These are phyloP conservation scores for Lacerta bilineata DNA, from an alignment of 2,797 vertebrate species.

Conservation along the genomic window DNA sequence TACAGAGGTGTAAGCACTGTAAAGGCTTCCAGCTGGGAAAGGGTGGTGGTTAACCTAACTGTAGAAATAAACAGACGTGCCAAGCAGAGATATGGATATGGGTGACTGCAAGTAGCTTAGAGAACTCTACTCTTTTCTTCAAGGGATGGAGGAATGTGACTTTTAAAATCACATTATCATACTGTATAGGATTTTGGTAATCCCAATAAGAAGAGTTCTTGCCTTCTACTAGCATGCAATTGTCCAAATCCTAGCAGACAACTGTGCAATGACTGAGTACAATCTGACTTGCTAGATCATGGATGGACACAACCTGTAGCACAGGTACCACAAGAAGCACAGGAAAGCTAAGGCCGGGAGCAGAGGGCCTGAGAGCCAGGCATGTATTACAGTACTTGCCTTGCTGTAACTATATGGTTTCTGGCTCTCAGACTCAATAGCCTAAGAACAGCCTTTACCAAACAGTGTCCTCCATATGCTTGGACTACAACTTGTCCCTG, in stretches of 20 bases:
- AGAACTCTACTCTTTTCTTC: not conserved
- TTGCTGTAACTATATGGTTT: not conserved
- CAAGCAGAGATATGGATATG: not conserved
- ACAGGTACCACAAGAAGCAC: fast-evolving
- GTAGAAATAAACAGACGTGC: not conserved
- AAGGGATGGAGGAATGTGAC: not conserved
- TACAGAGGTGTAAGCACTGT: no score
- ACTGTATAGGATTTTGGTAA: fast-evolving
- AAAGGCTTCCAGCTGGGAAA: not conserved
- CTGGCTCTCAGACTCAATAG: not conserved
- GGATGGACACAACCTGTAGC: not conserved
- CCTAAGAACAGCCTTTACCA: no score
- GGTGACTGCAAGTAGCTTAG: not conserved
- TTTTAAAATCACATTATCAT: not conserved
- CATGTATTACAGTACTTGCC: not conserved
- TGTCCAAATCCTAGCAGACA: not conserved
- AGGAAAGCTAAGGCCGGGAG: not conserved
- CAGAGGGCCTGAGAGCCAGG: not conserved
- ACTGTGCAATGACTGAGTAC: not conserved
- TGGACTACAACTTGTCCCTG: no score
- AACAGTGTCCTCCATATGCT: no score
- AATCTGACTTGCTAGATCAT: not conserved
- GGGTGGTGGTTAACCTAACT: not conserved
- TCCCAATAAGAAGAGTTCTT: not conserved
- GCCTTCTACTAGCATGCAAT: constrained; percentile 4